Evolutionary conservation across 2,797 vertebrate genomes (phyloP).

Genomic region (Bovichtus diacanthus): DNA sequence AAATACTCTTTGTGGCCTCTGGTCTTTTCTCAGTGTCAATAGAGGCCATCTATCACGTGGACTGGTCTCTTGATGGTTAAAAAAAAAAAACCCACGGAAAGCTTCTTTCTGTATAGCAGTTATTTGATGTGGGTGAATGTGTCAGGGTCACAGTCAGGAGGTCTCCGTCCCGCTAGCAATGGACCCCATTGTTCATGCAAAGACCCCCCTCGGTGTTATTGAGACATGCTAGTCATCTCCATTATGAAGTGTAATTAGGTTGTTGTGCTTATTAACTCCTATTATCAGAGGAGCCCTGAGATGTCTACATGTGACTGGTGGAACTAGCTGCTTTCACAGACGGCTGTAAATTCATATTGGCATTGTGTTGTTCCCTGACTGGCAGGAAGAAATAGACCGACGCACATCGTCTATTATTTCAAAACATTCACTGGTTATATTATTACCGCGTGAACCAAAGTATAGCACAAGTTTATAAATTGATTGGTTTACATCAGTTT

Average conservation of each 20-base stretch:
- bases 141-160: constrained; percentile 78
- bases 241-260: constrained; percentile 79
- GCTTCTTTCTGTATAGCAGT: constrained; percentile 31
- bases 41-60: constrained; percentile 36
- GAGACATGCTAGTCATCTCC: constrained; percentile 76
- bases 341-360: constrained; percentile 34
- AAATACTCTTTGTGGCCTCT: constrained; percentile 3
- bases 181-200: constrained; percentile 66
- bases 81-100: constrained; percentile 40
- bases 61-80: background rate
- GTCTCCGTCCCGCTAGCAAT: constrained; percentile 65
- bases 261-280: constrained; percentile 82
- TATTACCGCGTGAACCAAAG: background rate
- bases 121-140: constrained; percentile 75
- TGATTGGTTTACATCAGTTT: background rate
- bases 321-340: constrained; percentile 29
- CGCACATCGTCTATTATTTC: background rate
- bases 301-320: constrained; percentile 66
- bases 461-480: background rate
- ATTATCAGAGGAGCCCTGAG: constrained; percentile 70
- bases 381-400: constrained; percentile 19
- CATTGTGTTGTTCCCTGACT: constrained; percentile 17
- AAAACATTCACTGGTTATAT: background rate
- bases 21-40: constrained; percentile 34
- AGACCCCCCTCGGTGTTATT: constrained; percentile 78